Base-by-base conservation (phyloP, 2,797 vertebrate genomes). In the Oryzias sinensis region DNA sequence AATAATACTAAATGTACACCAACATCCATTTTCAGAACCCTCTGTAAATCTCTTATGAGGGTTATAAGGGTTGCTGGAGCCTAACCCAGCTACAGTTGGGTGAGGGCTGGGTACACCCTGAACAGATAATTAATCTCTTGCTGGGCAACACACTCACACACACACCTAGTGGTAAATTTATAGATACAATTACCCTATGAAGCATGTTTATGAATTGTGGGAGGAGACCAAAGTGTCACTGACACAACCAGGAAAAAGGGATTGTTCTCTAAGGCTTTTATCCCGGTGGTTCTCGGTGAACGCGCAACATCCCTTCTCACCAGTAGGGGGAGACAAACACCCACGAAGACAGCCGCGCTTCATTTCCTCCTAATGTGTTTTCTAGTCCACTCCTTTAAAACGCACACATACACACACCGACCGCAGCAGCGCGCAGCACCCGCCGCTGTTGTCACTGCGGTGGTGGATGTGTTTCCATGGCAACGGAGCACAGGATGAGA, bases 251-350 rank as follows among this genome's bases (percentile, higher is more conserved):
- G 33, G 11, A 13, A 37, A 37, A 51, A 40, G 29, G 13, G n/a
- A 20, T 13, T 14, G 14, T 20, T 47, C 2, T 47, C 14, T 24
- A 5, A 13, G 7, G 45, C 13, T 20, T 3, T 37, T 37, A 11
- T 33, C 29, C 20, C 5, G 45, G 22, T 47, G 45, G 24, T 22
- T 24, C 20, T 14, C 14, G 1, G 0, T 2, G 11, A 24, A 4
- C 5, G 24, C 37, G 65, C 56, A 63, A 27, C 63, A 56, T 2
- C 5, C 20, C 5, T 57, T 74, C 14, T 54, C 0, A 43, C 66
- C 90, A 91, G 81, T 71, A 85, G 88, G 66, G 78, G 88, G 87
- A 72, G 85, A 82, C 85, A 88, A 67, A 85, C 56, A 64, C 52
- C 41, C n/a, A 62, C 40, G 17, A 54, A 5, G 45, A 59, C 43